phyloP scores from a whole-genome alignment of 2,797 vertebrate genomes.

The Jordanella pulchra region DNA sequence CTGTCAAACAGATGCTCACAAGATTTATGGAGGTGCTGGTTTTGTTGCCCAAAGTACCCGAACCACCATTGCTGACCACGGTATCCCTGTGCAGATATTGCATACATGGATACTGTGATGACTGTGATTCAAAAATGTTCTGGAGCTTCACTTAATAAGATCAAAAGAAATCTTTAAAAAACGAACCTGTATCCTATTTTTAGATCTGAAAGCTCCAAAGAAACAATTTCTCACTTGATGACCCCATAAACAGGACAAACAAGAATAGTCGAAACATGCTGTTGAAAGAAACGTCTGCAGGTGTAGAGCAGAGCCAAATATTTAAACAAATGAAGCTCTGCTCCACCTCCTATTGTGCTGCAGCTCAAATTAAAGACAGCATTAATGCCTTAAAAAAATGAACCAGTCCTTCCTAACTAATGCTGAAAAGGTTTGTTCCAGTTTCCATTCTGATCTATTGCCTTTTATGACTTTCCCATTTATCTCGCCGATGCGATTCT shows the following conservation, averaged over 20 bases:
- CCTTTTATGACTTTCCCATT: conserved; percentile 14
- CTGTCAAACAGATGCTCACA: not conserved
- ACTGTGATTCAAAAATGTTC: not conserved
- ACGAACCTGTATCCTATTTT: not conserved
- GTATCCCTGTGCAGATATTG: not conserved
- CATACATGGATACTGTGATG: not conserved
- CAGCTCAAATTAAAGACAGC: not conserved
- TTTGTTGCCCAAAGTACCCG: not conserved
- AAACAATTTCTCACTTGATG: not conserved
- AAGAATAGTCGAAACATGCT: not conserved
- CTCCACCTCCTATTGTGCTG: not conserved
- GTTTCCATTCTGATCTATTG: not conserved
- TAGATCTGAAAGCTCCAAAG: not conserved
- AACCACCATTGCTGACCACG: not conserved
- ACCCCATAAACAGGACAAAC: not conserved
- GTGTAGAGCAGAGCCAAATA: not conserved
- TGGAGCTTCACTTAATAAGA: not conserved
- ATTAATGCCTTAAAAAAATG: not conserved
- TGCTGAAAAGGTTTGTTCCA: not conserved
- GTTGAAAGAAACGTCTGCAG: not conserved
- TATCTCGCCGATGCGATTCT: conserved; percentile 14
- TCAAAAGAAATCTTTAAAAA: not conserved
- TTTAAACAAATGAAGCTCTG: not conserved
- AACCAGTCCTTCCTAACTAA: not conserved
- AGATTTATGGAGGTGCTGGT: not conserved